Base-by-base conservation (phyloP, 2,113 vertebrate genomes). In the Hippocampus barbouri region DNA sequence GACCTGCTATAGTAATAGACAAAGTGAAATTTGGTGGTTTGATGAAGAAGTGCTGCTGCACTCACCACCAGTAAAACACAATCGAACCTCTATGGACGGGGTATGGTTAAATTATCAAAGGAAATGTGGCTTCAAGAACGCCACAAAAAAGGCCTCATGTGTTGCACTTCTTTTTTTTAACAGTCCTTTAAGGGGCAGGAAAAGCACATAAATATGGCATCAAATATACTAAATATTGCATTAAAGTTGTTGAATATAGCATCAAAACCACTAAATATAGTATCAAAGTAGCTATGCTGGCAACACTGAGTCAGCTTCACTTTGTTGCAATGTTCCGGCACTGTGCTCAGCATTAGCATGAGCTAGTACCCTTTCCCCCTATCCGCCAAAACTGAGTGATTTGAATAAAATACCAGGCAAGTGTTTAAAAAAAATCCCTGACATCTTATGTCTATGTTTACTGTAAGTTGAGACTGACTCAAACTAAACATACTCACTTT, bases 401-500 rank as follows among this genome's bases (percentile, higher is more conserved):
- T 38, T 38, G 3, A 56, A 10, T 56, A n/a, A 25, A 11, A 57
- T 5, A 57, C 10, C 18, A 3, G 9, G n/a, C 23, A 25, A 12
- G 10, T 25, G n/a, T 23, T 57, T 57, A 25, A 12, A 12, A 18
- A 34, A 34, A 61, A 34, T 27, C 12, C 14, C 3, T 59, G 23
- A 59, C 5, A 38, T 38, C 5, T 38, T 38, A 38, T 38, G 34
- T 38, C 34, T 10, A 56, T 14, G 23, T 59, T 5, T 6, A 11
- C 23, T 59, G 2, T 27, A 27, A 16, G 12, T 59, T 59, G 56
- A 61, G 59, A 30, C 20, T 9, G 16, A 61, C 15, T 61, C 27
- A 34, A 61, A 34, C 14, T 34, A 30, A 34, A 34, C 15, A 61
- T 61, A 73, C 95, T 89, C 90, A 98, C 97, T 99, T 99, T 84